Base-by-base conservation (phyloP, 2,797 vertebrate species). In the Melanotaenia pygmaea region DNA sequence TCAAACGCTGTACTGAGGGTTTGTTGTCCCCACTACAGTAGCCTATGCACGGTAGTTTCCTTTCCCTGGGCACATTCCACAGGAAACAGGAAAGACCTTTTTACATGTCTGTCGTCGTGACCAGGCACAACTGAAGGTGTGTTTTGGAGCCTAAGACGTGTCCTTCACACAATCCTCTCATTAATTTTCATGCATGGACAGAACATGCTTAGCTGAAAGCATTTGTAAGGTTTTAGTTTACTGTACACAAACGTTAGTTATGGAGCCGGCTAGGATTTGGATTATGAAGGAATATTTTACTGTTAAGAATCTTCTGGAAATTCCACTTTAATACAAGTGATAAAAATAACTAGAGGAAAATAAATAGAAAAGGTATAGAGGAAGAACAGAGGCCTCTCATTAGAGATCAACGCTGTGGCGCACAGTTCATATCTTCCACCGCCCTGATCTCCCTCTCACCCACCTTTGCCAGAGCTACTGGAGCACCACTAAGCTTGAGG, bases 41-140 rank as follows among this genome's bases (percentile, higher is more conserved):
- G 40, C 40, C 40, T 5, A 12, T 63, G 45, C 60, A 64, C 59
- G 0, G 71, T 77, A 60, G 79, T 75, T 88, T 89, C 79, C 86
- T 83, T 68, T 86, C 60, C 45, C 37, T 63, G 54, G 67, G 54
- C 34, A 11, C 74, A 76, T 90, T 88, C 83, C 86, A 83, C 76
- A 81, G 89, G 82, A 90, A 90, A 83, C 77, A 32, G 77, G 82
- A 83, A 77, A 80, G 11, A 64, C 34, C 45, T 57, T 80, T 84
- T 79, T n/a, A 54, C 22, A 56, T 20, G 34, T 86, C 67, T 59
- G 47, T 72, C 76, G 80, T 82, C 20, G 40, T 79, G 56, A 30
- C 7, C 54, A 64, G 50, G 58, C 37, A 38, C 45, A 68, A 34
- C 30, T 58, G 47, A 71, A 82, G 74, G 63, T 80, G 64, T n/a